phyloP scores from a whole-genome alignment of 2,888 invertebrate genomes.

The Cyclophora albipunctata region DNA sequence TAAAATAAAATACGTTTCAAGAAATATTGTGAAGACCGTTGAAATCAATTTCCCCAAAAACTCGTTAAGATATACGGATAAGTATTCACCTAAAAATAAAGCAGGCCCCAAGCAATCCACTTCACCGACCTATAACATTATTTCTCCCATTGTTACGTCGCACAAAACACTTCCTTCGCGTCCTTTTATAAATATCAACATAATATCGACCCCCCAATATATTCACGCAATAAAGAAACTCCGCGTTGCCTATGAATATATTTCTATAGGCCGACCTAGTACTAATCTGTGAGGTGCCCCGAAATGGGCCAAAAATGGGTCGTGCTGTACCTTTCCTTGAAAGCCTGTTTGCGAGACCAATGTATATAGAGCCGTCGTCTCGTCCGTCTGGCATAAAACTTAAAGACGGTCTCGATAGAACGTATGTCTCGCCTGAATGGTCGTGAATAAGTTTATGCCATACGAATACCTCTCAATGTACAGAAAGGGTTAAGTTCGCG shows the following conservation, averaged over 20 bases:
- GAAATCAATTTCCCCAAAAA: neutral
- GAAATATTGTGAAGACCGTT: no score
- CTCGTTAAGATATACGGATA: neutral
- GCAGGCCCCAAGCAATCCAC: neutral
- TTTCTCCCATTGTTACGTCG: slow-evolving; percentile 19
- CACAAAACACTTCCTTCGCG: slow-evolving; percentile 19
- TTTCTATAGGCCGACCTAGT: slow-evolving; percentile 39
- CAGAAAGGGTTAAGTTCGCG: slow-evolving; percentile 47
- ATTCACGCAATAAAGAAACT: slow-evolving; percentile 39
- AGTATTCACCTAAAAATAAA: neutral
- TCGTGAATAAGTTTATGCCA: slow-evolving; percentile 39
- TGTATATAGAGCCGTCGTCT: slow-evolving; percentile 19
- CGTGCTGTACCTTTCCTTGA: slow-evolving; percentile 47
- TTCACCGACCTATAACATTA: neutral
- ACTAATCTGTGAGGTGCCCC: slow-evolving; percentile 48
- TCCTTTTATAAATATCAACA: slow-evolving; percentile 22
- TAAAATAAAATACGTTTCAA: no score
- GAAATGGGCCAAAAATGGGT: slow-evolving; percentile 53
- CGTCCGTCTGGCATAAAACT: slow-evolving; percentile 2
- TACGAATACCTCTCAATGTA: slow-evolving; percentile 57
- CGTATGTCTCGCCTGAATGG: slow-evolving; percentile 30
- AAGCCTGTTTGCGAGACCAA: slow-evolving; percentile 33
- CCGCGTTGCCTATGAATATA: slow-evolving; percentile 45
- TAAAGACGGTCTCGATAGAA: slow-evolving; percentile 15
- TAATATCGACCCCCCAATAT: slow-evolving; percentile 25